Evolutionary conservation across 2,888 invertebrate genomes (phyloP).

Genomic region (Pseudeuparius sepicola): DNA sequence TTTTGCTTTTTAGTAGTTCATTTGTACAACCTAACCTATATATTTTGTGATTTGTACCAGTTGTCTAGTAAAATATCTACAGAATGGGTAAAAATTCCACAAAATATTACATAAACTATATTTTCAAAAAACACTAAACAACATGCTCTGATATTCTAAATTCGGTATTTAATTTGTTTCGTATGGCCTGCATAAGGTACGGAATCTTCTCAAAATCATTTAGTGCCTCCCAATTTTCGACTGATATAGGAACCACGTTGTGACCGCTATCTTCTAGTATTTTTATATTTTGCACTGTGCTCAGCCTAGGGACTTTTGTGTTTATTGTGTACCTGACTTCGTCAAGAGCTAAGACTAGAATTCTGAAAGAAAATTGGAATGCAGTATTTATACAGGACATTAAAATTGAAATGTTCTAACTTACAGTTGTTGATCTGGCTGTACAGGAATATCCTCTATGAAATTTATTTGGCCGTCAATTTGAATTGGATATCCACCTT

Average conservation of each 20-base stretch:
- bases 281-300: constrained; percentile 43
- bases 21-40: too few species aligned
- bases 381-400: constrained; percentile 4
- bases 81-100: too few species aligned
- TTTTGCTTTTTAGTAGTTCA: too few species aligned
- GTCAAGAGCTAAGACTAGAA: constrained; percentile 47
- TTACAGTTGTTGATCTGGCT: constrained; percentile 41
- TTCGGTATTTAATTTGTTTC: constrained; percentile 40
- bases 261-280: constrained; percentile 48
- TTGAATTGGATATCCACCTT: constrained; percentile 44
- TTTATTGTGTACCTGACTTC: constrained; percentile 49
- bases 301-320: constrained; percentile 45
- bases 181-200: constrained; percentile 51
- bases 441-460: constrained; percentile 40
- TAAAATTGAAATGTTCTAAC: constrained; percentile 29
- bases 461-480: constrained; percentile 33
- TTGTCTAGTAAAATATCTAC: too few species aligned
- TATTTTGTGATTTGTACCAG: too few species aligned
- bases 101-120: too few species aligned
- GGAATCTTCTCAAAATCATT: constrained; percentile 51
- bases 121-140: too few species aligned
- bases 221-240: constrained; percentile 44
- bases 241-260: constrained; percentile 46
- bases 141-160: too few species aligned
- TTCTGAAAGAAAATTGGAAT: constrained; percentile 40